Evolutionary conservation across 1,140 invertebrate species (phyloP), one percentile per base, ranked within the genome.

Genomic region (Brevipalpus yothersi): DNA sequence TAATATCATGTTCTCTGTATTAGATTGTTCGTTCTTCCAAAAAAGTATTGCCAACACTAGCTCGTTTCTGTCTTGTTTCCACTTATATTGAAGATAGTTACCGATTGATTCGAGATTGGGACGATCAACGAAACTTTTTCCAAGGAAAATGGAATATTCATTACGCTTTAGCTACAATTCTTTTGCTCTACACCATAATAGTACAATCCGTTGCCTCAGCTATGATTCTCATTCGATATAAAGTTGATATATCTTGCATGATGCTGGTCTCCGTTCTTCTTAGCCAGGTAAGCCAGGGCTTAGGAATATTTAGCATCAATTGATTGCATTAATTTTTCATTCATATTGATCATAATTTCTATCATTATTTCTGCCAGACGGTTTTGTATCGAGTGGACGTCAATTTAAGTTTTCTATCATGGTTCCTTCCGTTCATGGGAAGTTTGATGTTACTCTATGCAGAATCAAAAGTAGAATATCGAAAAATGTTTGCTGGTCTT

Each of bases 71-170:
- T 71, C 79, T 99, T 15, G 94, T 99, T 66, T 91, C 91, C 61
- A 99, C 95, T 65, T 99, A 99, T 75, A 77, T 99, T 40, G 95
- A 99, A 76, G 95, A 99, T 80, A 94, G 95, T 0, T 76, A 97
- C 47, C 80, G 95, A 62, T 98, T 99, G 94, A 98, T 88, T 82
- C 83, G 88, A 66, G 94, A 99, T 73, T 99, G 95, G 94, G 80
- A 80, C 41, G 91, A 97, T 68, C 95, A 99, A 70, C 77, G 90
- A 41, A 90, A 97, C 68, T 99, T 97, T 69, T 96, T 97, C 88
- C 81, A 95, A 69, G 82, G 87, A 72, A 88, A 88, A 4, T 99
- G 94, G 94, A 80, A 82, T n/a, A 96, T 91, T 76, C 94, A 94
- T 3, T 84, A 80, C 68, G 83, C 95, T 68, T 69, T 96, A 45